phyloP scores from a whole-genome alignment of 2,797 vertebrate genomes.

The Pseudochirops corinnae region DNA sequence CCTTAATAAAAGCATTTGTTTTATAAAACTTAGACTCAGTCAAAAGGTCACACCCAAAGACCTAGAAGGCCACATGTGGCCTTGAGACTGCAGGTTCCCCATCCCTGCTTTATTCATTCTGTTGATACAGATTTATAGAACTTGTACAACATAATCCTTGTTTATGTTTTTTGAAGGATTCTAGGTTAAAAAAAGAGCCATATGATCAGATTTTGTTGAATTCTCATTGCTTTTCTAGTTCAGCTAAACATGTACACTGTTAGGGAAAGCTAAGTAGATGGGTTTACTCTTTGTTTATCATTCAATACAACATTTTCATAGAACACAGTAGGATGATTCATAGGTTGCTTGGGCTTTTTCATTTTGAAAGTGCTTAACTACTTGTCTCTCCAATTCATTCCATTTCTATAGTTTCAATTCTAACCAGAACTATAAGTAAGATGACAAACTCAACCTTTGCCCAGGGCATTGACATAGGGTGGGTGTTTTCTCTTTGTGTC shows the following conservation, averaged over 20 bases:
- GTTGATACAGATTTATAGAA: not conserved
- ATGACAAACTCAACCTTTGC: not conserved
- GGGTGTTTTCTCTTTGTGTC: too few species aligned
- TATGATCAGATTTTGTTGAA: not conserved
- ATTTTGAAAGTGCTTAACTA: not conserved
- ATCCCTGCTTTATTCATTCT: not conserved
- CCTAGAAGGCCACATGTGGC: too few species aligned
- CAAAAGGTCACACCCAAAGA: too few species aligned
- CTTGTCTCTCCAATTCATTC: not conserved
- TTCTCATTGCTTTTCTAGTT: not conserved
- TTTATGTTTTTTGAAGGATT: not conserved
- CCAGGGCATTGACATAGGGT: not conserved
- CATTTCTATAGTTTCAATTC: not conserved
- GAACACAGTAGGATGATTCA: not conserved
- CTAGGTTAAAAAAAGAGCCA: not conserved
- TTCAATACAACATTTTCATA: not conserved
- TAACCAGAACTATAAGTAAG: not conserved
- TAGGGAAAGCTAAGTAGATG: not conserved
- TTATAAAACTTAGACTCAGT: too few species aligned
- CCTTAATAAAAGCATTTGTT: too few species aligned
- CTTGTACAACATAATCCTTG: not conserved
- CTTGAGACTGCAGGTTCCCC: too few species aligned
- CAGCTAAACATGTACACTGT: not conserved
- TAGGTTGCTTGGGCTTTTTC: not conserved
- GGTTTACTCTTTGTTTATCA: not conserved